Conservation (phyloP, 2,888 invertebrate genomes). For the Kryphioiulus occultus region DNA sequence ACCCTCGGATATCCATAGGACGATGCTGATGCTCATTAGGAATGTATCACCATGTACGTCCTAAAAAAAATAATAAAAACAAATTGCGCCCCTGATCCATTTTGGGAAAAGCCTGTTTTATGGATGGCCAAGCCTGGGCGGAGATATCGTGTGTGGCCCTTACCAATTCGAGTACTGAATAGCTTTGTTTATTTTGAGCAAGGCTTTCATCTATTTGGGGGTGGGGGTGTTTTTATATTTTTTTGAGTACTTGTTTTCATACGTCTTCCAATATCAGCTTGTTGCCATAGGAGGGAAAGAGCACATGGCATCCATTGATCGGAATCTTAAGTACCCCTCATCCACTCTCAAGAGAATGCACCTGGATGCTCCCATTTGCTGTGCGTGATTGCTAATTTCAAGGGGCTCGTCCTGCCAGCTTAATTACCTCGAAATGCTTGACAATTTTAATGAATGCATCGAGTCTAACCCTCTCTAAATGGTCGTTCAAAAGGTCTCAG, state of each 20-base stretch:
- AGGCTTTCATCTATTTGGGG: not conserved
- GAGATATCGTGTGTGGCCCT: not conserved
- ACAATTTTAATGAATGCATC: not conserved
- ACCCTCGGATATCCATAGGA: not conserved
- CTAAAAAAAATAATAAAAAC: constrained; percentile 33
- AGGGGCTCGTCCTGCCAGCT: not conserved
- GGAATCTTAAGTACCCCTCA: constrained; percentile 18
- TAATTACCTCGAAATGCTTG: not conserved
- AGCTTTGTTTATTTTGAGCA: not conserved
- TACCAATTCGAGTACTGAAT: not conserved
- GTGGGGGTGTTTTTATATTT: not conserved
- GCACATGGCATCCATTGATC: not conserved
- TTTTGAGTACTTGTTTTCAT: not conserved
- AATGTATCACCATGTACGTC: not conserved
- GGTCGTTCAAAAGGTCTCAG: not conserved
- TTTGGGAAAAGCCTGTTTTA: not conserved
- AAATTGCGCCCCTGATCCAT: not conserved
- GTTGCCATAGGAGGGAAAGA: not conserved
- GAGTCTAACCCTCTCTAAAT: not conserved
- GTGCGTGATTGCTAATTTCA: not conserved
- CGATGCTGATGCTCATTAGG: not conserved
- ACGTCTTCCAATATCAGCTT: not conserved
- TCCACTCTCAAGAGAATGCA: not conserved
- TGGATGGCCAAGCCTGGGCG: not conserved
- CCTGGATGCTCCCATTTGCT: not conserved